Percentiles rank a stretch among this genome's conserved stretches.
Conservation (phyloP, 2,113 vertebrate species). For the Scolopax mira region DNA sequence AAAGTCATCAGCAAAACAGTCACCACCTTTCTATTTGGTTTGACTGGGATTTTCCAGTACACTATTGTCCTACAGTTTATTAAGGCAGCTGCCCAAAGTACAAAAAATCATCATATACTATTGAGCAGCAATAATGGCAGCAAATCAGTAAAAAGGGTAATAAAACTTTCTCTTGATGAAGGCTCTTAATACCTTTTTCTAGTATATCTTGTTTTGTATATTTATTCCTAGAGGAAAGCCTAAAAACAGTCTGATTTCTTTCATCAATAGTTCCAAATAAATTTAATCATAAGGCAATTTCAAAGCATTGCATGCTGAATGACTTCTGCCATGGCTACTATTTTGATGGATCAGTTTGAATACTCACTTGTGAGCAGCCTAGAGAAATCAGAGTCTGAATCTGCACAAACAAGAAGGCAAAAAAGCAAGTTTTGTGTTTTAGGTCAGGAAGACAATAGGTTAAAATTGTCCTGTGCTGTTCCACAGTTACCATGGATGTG, state of each 20-base stretch:
- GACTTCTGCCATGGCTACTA: background rate
- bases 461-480: background rate
- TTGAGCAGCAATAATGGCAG: background rate
- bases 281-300: background rate
- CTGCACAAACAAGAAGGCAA: background rate
- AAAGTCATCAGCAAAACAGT: background rate
- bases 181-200: background rate
- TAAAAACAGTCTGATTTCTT: background rate
- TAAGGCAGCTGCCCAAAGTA: background rate
- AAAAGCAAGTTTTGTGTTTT: background rate
- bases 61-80: background rate
- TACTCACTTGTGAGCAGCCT: background rate
- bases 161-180: background rate
- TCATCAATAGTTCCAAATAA: background rate
- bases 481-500: background rate
- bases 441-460: background rate
- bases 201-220: background rate
- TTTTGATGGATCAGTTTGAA: background rate
- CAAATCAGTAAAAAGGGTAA: background rate
- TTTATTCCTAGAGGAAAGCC: background rate
- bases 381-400: background rate
- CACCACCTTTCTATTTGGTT: background rate
- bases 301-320: background rate
- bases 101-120: background rate
- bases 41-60: background rate